A percentile compares a stretch with the other conserved stretches of the same genome.
These are phyloP conservation scores for Pseudochaenichthys georgianus DNA, from an alignment of 2,797 vertebrate genomes.

Conservation along the genomic window DNA sequence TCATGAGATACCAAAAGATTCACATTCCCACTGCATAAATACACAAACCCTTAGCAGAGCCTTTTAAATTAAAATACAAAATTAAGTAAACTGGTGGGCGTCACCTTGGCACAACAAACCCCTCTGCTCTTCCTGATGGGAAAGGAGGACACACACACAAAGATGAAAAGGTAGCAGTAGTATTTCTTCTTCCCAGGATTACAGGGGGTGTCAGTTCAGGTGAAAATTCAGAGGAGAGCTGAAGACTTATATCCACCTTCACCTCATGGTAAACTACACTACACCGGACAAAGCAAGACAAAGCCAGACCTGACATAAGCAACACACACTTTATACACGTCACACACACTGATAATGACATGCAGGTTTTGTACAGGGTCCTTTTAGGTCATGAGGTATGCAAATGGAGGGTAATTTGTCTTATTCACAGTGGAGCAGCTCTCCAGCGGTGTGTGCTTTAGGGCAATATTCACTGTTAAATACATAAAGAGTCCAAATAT, in stretches of 20 bases:
- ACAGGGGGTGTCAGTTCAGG: conserved; percentile 26
- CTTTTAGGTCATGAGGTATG: conserved; percentile 46
- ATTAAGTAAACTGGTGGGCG: background rate
- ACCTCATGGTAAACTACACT: conserved; percentile 15
- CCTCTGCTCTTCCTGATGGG: background rate
- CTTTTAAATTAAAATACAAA: conserved; percentile 7
- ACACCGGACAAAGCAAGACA: conserved; percentile 13
- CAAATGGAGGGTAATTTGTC: conserved; percentile 62
- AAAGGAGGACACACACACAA: background rate
- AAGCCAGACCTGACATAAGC: conserved; percentile 20
- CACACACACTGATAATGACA: conserved; percentile 45
- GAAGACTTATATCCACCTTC: conserved; percentile 20
- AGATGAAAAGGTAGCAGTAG: conserved; percentile 4
- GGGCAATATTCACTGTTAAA: conserved; percentile 40
- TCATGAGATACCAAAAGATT: too few species aligned
- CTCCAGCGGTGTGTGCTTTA: conserved; percentile 14
- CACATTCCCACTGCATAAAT: background rate
- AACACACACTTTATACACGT: background rate
- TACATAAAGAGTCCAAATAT: conserved; percentile 42
- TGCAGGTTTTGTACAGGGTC: conserved; percentile 48
- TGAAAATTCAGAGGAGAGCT: conserved; percentile 31
- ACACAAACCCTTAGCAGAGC: background rate
- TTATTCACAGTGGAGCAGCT: conserved; percentile 35
- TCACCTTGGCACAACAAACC: background rate
- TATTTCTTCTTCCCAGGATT: conserved; percentile 5